Percentiles rank a stretch among this genome's conserved stretches.
Evolutionary conservation across 2,113 vertebrate species (phyloP).

Genomic region (western clawed frog (Xenopus tropicalis)): DNA sequence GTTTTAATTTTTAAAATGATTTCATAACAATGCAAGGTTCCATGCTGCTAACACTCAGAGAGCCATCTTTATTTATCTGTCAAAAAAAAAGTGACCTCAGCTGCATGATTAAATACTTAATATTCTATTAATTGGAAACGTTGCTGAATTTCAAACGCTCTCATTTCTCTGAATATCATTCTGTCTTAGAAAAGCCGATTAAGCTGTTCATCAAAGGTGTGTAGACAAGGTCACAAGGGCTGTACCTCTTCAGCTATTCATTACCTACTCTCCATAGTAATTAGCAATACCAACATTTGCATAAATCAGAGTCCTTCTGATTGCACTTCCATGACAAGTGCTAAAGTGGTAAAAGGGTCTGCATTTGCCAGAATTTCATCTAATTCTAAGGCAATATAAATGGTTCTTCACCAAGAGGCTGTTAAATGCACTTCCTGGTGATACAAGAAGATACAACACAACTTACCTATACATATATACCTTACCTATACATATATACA

Average conservation of each 20-base stretch:
- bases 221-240: slow-evolving; percentile 70
- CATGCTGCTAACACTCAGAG: not conserved
- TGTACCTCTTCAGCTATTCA: slow-evolving; percentile 68
- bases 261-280: slow-evolving; percentile 65
- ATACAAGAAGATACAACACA: not conserved
- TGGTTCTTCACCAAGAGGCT: slow-evolving; percentile 10
- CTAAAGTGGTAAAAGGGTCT: slow-evolving; percentile 24
- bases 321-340: slow-evolving; percentile 60
- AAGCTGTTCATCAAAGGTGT: slow-evolving; percentile 72
- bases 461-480: too few relatives aligned
- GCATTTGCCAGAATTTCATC: not conserved
- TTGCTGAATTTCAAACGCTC: slow-evolving; percentile 84
- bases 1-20: too few relatives aligned
- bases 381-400: not conserved
- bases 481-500: too few relatives aligned
- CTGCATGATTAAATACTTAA: slow-evolving; percentile 95
- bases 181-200: slow-evolving; percentile 74
- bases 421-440: too few relatives aligned
- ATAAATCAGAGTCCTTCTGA: slow-evolving; percentile 73
- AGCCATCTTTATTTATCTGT: slow-evolving; percentile 8
- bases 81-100: slow-evolving; percentile 60
- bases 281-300: slow-evolving; percentile 72
- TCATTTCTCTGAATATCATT: slow-evolving; percentile 82
- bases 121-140: slow-evolving; percentile 88
- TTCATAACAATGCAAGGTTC: too few relatives aligned